Evolutionary conservation across 2,113 vertebrate species (phyloP), one percentile per base, ranked within the genome.

Genomic region (Melierax canorus): DNA sequence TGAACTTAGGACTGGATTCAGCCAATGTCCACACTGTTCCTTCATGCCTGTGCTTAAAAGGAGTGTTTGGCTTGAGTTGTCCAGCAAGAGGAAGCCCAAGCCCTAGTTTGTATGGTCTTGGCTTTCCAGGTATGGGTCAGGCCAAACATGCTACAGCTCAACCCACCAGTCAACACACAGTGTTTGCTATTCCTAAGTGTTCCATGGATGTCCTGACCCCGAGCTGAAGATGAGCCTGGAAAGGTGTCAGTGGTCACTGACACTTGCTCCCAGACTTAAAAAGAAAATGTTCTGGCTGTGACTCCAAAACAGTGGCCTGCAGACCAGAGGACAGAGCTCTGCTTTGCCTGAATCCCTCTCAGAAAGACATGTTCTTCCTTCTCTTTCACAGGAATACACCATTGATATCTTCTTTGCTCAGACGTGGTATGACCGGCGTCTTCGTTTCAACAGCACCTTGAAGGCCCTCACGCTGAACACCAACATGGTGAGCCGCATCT

Each of bases 351-450:
- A 46, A 51, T 76, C 26, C 17, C 19, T 51, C 73, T 59, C 50
- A 73, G 45, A 50, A 53, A 36, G 12, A 21, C 32, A 43, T 15
- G 0, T 24, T 51, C 10, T 18, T 30, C 51, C 75, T 62, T 72
- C 58, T 43, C 50, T 72, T 83, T 73, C 60, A 36, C 96, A 99
- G 98, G 98, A 98, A 86, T 98, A 98, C 94, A 98, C 98, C 87
- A 98, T 98, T 51, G 98, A 98, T 79, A 97, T 98, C 94, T 98
- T 98, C 93, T 98, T 99, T 81, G 97, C 91, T 56, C 98, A 99
- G 95, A 98, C 97, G 0, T 99, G 98, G 98, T 98, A 98, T 46
- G 98, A 99, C 77, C 97, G 98, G n/a, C 98, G 97, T 56, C 98
- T 98, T 85, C 95, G 97, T 38, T 98, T 97, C 94, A 98, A 98